Percentiles rank a stretch among this genome's conserved stretches.
Conservation (phyloP, 92 coral and sea anemone genomes). For the Zoanthus gigantus region DNA sequence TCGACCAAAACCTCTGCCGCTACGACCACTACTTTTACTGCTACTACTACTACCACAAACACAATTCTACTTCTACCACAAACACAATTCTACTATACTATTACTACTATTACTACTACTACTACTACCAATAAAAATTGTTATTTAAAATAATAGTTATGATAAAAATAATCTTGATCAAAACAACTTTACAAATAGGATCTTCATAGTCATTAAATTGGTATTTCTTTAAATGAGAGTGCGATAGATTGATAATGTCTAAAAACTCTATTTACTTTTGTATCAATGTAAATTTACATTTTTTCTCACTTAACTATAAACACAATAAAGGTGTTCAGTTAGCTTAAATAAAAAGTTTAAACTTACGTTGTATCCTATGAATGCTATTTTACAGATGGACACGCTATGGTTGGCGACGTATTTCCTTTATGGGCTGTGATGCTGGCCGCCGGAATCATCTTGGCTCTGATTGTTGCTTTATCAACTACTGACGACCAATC, state of each 20-base stretch:
- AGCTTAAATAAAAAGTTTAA: too few species aligned
- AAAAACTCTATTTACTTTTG: too few species aligned
- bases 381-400: conserved; percentile 48
- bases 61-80: not conserved
- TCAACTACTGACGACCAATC: conserved; percentile 70
- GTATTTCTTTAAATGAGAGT: too few species aligned
- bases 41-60: not conserved
- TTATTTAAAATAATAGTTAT: too few species aligned
- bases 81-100: not conserved
- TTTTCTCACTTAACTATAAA: too few species aligned
- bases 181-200: too few species aligned
- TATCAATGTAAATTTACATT: too few species aligned
- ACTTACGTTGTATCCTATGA: too few species aligned
- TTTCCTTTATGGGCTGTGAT: conserved; percentile 87
- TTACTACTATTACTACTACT: not conserved
- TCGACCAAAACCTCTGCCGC: not conserved
- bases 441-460: conserved; percentile 70
- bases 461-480: conserved; percentile 80
- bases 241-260: too few species aligned
- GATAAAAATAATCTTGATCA: too few species aligned
- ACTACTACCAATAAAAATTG: not conserved
- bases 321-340: too few species aligned
- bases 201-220: too few species aligned
- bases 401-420: conserved; percentile 62
- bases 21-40: not conserved